Evolutionary conservation across 2,797 vertebrate genomes (phyloP).

Genomic region (Sebastes matsubarae): DNA sequence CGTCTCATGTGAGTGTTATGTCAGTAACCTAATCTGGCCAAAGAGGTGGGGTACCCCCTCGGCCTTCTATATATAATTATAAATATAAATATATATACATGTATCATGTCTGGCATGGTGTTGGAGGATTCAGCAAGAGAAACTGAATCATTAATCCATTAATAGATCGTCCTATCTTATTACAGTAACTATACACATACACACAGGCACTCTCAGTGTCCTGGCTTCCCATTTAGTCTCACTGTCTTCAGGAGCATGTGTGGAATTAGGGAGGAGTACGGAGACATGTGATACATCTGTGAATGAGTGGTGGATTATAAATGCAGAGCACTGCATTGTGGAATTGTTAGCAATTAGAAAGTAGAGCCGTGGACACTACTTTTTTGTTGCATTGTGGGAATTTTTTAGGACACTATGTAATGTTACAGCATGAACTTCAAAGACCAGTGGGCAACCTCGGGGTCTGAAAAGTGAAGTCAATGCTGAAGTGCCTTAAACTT

Average conservation of each 20-base stretch:
- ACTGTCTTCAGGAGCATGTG: slow-evolving; percentile 69
- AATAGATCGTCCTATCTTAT: slow-evolving; percentile 80
- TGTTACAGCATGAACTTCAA: neutral
- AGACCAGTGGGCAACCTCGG: too few species aligned
- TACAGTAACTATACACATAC: slow-evolving; percentile 64
- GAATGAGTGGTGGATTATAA: neutral
- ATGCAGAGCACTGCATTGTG: neutral
- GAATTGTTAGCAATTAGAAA: neutral
- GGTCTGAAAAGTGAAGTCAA: too few species aligned
- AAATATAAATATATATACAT: slow-evolving; percentile 18
- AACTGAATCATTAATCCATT: slow-evolving; percentile 78
- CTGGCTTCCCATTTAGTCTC: slow-evolving; percentile 28
- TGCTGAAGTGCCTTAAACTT: too few species aligned
- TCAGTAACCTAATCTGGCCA: slow-evolving; percentile 63
- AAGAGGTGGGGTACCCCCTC: slow-evolving; percentile 45
- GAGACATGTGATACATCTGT: slow-evolving; percentile 28
- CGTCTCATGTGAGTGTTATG: slow-evolving; percentile 36
- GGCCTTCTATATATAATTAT: slow-evolving; percentile 52
- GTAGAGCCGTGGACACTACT: neutral
- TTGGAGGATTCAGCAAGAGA: slow-evolving; percentile 44
- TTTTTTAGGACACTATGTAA: neutral
- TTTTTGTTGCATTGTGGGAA: neutral
- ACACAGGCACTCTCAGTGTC: slow-evolving; percentile 35
- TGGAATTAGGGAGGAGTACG: slow-evolving; percentile 54
- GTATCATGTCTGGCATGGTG: slow-evolving; percentile 49